phyloP scores from a whole-genome alignment of 2,888 invertebrate species.

The Drosophila percnosoma region DNA sequence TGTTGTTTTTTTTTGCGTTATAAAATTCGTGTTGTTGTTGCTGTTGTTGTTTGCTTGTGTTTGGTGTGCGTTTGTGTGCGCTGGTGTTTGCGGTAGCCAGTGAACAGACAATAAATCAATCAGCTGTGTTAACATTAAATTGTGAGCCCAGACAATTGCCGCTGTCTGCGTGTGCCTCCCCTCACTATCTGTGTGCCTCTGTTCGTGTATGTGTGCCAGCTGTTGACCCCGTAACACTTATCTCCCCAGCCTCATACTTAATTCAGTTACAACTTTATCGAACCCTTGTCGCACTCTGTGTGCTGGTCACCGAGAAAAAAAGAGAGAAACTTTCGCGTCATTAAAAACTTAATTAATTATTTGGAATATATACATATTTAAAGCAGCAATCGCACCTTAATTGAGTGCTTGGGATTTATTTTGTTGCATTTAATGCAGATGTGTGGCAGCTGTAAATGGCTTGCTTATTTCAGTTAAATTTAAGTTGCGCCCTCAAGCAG shows the following conservation, averaged over 20 bases:
- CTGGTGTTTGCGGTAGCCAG: constrained; percentile 61
- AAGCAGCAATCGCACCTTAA: neutral
- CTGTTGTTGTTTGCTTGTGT: constrained; percentile 9
- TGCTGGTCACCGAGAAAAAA: constrained; percentile 28
- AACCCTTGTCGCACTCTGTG: neutral
- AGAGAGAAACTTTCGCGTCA: constrained; percentile 5
- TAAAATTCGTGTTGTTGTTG: constrained; percentile 20
- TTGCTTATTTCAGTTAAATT: constrained; percentile 1
- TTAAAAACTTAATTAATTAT: constrained; percentile 25
- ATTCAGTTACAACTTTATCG: constrained; percentile 35
- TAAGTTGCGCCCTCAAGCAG: neutral
- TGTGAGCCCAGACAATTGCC: constrained; percentile 66
- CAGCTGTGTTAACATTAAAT: constrained; percentile 79
- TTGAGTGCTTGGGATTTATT: neutral
- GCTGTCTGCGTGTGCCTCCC: constrained; percentile 20
- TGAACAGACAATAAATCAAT: constrained; percentile 78
- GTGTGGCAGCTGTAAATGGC: neutral
- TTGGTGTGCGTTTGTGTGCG: constrained; percentile 27
- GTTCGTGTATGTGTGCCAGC: neutral
- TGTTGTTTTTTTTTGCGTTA: constrained; percentile 10
- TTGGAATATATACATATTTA: neutral
- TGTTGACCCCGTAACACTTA: constrained; percentile 32
- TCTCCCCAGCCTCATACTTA: constrained; percentile 19
- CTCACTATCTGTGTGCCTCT: constrained; percentile 11
- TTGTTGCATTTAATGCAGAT: neutral